A percentile compares a stretch with the other conserved stretches of the same genome.
Conservation (phyloP, 2,113 vertebrate genomes). For the Corythaixoides concolor region DNA sequence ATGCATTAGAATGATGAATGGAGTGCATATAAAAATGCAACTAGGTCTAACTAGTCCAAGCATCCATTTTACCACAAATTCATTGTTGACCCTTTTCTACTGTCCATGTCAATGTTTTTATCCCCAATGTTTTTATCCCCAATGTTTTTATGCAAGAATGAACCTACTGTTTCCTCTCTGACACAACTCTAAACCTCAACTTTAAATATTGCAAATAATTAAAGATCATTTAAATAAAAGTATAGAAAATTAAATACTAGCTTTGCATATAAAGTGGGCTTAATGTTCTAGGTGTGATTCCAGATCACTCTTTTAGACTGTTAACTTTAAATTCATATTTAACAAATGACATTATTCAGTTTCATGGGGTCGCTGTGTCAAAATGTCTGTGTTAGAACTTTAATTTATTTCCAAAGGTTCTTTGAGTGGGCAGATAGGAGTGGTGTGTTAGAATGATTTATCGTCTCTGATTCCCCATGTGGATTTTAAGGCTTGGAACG, state of each 20-base stretch:
- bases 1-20: not conserved
- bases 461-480: slow-evolving; percentile 23
- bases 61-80: not conserved
- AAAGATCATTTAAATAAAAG: slow-evolving; percentile 59
- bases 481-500: slow-evolving; percentile 25
- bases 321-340: slow-evolving; percentile 72
- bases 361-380: slow-evolving; percentile 76
- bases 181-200: slow-evolving; percentile 11
- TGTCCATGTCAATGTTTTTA: not conserved
- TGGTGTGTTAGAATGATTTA: slow-evolving; percentile 64
- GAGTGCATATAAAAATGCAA: not conserved
- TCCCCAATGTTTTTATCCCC: not conserved
- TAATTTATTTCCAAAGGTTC: slow-evolving; percentile 73
- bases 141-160: not conserved
- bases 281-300: slow-evolving; percentile 61
- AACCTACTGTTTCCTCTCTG: not conserved
- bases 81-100: not conserved
- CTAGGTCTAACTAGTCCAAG: not conserved
- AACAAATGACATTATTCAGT: slow-evolving; percentile 76
- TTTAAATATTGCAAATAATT: slow-evolving; percentile 61
- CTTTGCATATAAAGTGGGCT: slow-evolving; percentile 64
- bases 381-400: slow-evolving; percentile 77
- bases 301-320: slow-evolving; percentile 45
- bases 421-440: slow-evolving; percentile 60
- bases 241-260: slow-evolving; percentile 59